These are phyloP conservation scores for Karalla daura DNA, from an alignment of 2,797 vertebrate genomes.

Conservation along the genomic window DNA sequence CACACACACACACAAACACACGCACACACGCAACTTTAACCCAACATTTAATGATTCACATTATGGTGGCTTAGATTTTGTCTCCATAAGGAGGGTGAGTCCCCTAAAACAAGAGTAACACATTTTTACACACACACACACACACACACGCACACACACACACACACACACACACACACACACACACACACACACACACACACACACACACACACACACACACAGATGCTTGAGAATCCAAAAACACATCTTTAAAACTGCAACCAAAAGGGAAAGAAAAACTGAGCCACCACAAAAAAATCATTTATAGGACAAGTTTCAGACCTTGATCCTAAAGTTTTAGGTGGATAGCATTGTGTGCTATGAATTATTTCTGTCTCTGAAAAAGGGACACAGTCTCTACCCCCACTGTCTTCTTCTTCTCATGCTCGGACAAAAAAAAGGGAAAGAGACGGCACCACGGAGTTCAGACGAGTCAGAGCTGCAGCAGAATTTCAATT, in stretches of 20 bases:
- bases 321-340: conserved; percentile 23
- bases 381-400: neutral
- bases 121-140: too few species aligned
- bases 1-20: neutral
- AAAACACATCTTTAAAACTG: neutral
- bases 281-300: neutral
- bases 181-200: neutral
- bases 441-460: neutral
- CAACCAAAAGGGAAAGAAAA: neutral
- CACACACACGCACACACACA: neutral
- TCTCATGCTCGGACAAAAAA: neutral
- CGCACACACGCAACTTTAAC: neutral
- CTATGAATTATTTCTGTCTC: conserved; percentile 20
- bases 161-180: neutral
- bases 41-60: too few species aligned
- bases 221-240: neutral
- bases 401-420: neutral
- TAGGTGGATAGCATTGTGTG: too few species aligned
- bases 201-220: neutral
- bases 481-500: neutral
- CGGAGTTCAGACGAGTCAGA: neutral
- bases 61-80: too few species aligned
- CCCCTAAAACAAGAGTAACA: too few species aligned
- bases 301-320: conserved; percentile 7
- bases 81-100: too few species aligned